These are phyloP conservation scores for Gymnocheta viridis DNA, from an alignment of 2,888 invertebrate species.

Conservation along the genomic window DNA sequence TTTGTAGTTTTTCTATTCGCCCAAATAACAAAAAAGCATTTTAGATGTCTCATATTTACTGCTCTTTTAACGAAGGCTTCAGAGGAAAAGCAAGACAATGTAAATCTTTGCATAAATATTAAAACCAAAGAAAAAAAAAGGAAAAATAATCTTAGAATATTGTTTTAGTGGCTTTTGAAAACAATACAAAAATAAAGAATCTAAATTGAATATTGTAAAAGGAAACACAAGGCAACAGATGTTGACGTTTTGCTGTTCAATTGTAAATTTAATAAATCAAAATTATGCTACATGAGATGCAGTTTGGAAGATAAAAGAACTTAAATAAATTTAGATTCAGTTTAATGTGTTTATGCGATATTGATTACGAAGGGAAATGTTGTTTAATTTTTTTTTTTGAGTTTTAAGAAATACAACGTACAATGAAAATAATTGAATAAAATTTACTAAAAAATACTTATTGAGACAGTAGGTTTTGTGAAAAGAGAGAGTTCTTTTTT, in stretches of 20 bases:
- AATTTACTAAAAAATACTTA: no score
- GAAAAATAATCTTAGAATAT: conserved; percentile 21
- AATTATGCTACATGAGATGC: conserved; percentile 5
- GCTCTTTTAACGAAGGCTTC: not conserved
- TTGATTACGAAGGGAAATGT: not conserved
- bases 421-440: no score
- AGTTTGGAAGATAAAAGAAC: not conserved
- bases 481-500: no score
- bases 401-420: no score
- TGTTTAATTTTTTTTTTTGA: not conserved
- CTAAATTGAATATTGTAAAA: conserved; percentile 5
- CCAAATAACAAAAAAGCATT: conserved; percentile 11
- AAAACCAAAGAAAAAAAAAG: not conserved
- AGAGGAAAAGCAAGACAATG: not conserved
- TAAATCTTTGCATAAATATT: not conserved
- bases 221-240: conserved; percentile 36
- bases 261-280: conserved; percentile 45
- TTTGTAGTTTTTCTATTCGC: not conserved
- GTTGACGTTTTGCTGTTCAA: conserved; percentile 35
- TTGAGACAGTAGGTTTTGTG: no score
- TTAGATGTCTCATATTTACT: conserved; percentile 8
- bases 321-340: not conserved
- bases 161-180: conserved; percentile 8
- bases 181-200: not conserved
- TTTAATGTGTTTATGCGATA: not conserved